Evolutionary conservation across 1,140 invertebrate genomes (phyloP).

Genomic region (Psilanteris sp.): DNA sequence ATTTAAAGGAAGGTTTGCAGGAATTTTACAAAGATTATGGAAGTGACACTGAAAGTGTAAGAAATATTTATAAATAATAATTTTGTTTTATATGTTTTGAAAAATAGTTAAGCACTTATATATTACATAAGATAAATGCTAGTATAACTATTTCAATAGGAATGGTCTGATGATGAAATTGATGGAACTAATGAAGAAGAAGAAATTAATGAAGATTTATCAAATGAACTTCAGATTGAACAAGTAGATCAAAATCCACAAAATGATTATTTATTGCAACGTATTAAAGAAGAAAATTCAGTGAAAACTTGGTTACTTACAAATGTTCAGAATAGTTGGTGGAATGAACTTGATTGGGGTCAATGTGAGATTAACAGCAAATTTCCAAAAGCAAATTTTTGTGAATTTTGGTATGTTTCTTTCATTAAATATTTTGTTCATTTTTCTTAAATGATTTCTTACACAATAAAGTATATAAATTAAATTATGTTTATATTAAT

Average conservation of each 20-base stretch:
- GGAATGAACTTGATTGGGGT: conserved; percentile 71
- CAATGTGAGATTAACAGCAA: conserved; percentile 68
- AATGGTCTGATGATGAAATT: conserved; percentile 71
- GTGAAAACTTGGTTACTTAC: conserved; percentile 73
- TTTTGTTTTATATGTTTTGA: too few relatives aligned
- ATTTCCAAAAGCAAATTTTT: conserved; percentile 70
- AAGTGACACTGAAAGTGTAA: conserved; percentile 73
- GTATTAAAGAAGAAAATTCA: conserved; percentile 64
- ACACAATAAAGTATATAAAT: too few relatives aligned
- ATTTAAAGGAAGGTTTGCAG: conserved; percentile 76
- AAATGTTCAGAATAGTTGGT: conserved; percentile 77
- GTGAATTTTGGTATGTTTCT: conserved; percentile 67
- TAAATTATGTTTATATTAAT: conserved; percentile 2
- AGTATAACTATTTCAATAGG: too few relatives aligned
- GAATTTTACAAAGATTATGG: conserved; percentile 73
- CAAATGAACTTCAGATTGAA: conserved; percentile 3
- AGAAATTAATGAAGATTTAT: not conserved
- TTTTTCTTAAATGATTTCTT: too few relatives aligned
- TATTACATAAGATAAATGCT: too few relatives aligned
- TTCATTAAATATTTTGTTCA: not conserved
- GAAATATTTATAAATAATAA: conserved; percentile 3
- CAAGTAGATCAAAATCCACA: not conserved
- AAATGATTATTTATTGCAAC: conserved; percentile 51
- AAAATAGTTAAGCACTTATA: too few relatives aligned
- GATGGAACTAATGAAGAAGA: conserved; percentile 25